Evolutionary conservation across 2,888 invertebrate species (phyloP).

Genomic region (Drosophila paracracens): DNA sequence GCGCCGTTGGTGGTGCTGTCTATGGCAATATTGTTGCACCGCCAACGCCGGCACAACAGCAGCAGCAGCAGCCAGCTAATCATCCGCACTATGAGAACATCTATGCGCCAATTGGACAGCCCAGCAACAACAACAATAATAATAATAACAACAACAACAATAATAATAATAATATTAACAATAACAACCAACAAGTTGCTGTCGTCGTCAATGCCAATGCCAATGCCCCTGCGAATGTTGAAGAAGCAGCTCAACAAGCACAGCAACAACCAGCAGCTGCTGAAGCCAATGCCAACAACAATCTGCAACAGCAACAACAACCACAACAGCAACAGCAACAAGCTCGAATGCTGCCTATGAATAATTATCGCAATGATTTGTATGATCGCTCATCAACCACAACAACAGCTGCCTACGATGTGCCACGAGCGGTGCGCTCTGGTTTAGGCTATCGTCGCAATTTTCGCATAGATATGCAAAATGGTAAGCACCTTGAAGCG

Average conservation of each 20-base stretch:
- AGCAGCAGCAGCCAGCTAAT: constrained; percentile 72
- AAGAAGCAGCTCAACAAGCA: constrained; percentile 59
- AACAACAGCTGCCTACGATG: constrained; percentile 81
- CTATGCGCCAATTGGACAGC: constrained; percentile 86
- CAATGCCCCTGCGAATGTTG: constrained; percentile 82
- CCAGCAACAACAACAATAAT: constrained; percentile 59
- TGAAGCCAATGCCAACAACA: constrained; percentile 54
- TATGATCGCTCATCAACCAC: constrained; percentile 83
- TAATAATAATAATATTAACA: constrained; percentile 38
- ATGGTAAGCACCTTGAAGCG: constrained; percentile 60
- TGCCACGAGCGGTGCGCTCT: constrained; percentile 83
- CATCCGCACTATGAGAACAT: constrained; percentile 86
- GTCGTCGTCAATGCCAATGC: constrained; percentile 71
- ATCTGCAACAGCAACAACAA: constrained; percentile 39
- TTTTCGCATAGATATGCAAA: constrained; percentile 84
- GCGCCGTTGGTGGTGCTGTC: constrained; percentile 86
- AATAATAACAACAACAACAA: constrained; percentile 24
- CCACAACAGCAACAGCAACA: constrained; percentile 54
- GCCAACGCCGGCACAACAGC: constrained; percentile 43
- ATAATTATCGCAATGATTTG: constrained; percentile 84
- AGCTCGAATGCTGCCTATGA: constrained; percentile 72
- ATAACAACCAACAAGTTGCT: constrained; percentile 49
- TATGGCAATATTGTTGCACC: constrained; percentile 63
- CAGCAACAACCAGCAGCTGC: constrained; percentile 39
- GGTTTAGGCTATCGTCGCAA: constrained; percentile 84